Evolutionary conservation across 2,888 invertebrate species (phyloP).

Genomic region (Seladonia tumulorum): DNA sequence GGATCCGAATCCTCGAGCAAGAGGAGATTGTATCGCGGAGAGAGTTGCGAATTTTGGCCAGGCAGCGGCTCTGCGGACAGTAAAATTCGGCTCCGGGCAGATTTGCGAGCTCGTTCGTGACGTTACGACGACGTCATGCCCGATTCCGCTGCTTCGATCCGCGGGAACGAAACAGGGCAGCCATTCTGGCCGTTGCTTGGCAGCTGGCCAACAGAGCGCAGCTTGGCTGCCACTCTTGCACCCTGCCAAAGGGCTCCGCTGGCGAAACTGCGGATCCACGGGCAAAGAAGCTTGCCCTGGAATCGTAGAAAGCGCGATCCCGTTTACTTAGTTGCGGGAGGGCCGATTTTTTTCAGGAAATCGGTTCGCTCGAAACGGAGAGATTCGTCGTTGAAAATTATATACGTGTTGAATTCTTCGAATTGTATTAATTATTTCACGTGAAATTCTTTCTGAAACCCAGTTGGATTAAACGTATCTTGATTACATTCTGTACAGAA

Average conservation of each 20-base stretch:
- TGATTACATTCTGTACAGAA: no score
- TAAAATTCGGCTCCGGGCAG: slow-evolving; percentile 31
- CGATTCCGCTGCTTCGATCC: slow-evolving; percentile 57
- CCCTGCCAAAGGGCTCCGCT: neutral
- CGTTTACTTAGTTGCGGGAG: neutral
- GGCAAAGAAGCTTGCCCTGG: neutral
- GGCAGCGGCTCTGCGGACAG: slow-evolving; percentile 3
- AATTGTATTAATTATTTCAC: no score
- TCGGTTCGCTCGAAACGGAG: neutral
- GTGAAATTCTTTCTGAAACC: no score
- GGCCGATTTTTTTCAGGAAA: neutral
- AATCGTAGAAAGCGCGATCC: neutral
- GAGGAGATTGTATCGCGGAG: neutral
- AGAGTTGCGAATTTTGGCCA: neutral
- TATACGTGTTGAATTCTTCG: neutral
- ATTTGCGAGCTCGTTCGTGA: slow-evolving; percentile 30
- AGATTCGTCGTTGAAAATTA: neutral
- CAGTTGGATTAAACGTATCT: no score
- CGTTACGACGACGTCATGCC: slow-evolving; percentile 38
- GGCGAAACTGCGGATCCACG: neutral
- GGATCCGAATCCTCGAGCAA: neutral
- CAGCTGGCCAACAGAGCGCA: slow-evolving; percentile 51
- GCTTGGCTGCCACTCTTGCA: neutral
- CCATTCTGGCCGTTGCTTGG: slow-evolving; percentile 61
- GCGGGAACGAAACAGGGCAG: slow-evolving; percentile 41